phyloP scores from a whole-genome alignment of 2,113 vertebrate genomes.

The Catharus bicknelli region DNA sequence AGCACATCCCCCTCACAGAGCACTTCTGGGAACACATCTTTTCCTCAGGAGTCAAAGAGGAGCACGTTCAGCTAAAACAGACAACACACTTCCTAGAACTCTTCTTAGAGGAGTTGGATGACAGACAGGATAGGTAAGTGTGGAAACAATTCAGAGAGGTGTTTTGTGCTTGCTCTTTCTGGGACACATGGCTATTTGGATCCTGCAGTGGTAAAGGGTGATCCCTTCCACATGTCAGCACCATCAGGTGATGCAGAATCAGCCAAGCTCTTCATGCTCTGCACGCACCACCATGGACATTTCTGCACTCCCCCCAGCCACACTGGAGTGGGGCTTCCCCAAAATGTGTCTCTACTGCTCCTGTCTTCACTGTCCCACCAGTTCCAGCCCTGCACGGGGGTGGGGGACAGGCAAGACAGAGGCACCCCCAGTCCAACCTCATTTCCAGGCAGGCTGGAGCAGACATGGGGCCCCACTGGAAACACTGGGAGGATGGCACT shows the following conservation, averaged over 20 bases:
- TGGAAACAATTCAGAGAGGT: background rate
- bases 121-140: background rate
- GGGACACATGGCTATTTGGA: background rate
- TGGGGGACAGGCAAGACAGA: background rate
- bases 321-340: background rate
- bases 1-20: background rate
- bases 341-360: background rate
- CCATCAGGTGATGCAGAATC: background rate
- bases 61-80: background rate
- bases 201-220: background rate
- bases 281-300: background rate
- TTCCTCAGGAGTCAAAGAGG: background rate
- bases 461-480: accelerated
- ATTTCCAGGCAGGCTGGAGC: background rate
- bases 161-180: background rate
- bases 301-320: accelerated
- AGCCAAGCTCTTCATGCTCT: accelerated
- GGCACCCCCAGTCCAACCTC: background rate
- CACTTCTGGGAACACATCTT: background rate
- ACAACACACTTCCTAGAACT: accelerated
- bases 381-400: background rate
- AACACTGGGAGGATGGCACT: background rate
- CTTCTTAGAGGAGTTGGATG: background rate
- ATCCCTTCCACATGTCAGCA: background rate
- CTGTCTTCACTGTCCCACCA: background rate